These are phyloP conservation scores for Lucinisca nassula DNA, from an alignment of 2,888 invertebrate species.

Conservation along the genomic window DNA sequence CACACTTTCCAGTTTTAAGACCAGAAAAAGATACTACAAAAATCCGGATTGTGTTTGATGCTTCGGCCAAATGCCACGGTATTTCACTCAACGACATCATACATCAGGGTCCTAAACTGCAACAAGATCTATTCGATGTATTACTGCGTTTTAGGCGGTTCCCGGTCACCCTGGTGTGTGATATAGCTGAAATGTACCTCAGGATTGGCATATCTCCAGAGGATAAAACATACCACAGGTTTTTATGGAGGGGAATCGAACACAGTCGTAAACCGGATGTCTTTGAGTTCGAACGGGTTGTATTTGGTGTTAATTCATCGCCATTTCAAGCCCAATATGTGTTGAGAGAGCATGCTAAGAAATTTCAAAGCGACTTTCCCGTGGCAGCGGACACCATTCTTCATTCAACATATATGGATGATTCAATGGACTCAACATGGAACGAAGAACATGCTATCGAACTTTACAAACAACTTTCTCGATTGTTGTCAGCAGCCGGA, in stretches of 20 bases:
- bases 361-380: neutral
- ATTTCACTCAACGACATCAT: constrained; percentile 51
- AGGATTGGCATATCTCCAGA: neutral
- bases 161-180: constrained; percentile 29
- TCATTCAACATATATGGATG: constrained; percentile 58
- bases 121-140: neutral
- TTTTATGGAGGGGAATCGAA: constrained; percentile 29
- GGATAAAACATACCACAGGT: constrained; percentile 29
- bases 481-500: constrained; percentile 48
- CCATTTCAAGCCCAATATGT: constrained; percentile 68
- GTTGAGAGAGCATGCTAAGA: constrained; percentile 50
- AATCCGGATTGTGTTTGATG: constrained; percentile 66
- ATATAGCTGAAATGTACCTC: neutral
- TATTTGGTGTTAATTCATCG: constrained; percentile 71
- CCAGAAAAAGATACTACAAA: constrained; percentile 45
- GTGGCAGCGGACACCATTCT: neutral
- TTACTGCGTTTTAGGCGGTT: constrained; percentile 48
- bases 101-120: constrained; percentile 32
- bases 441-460: constrained; percentile 7
- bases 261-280: constrained; percentile 19
- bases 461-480: neutral
- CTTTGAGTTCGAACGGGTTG: constrained; percentile 57
- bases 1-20: constrained; percentile 38
- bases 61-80: constrained; percentile 48
- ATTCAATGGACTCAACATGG: constrained; percentile 59